phyloP scores from a whole-genome alignment of 2,113 vertebrate genomes.

The Tetrax tetrax region DNA sequence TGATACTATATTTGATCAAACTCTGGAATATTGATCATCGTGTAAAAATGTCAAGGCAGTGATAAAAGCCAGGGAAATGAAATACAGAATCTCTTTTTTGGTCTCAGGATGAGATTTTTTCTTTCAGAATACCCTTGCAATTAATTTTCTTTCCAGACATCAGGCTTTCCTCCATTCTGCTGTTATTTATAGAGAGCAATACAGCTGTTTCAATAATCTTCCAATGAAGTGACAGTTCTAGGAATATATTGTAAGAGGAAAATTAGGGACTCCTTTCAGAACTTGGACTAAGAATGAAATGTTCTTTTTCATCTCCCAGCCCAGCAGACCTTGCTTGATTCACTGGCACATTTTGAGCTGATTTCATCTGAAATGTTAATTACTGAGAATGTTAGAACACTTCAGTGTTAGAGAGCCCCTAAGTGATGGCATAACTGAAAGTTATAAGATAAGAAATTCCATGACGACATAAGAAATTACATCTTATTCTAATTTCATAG shows the following conservation, averaged over 20 bases:
- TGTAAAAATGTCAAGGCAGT: background rate
- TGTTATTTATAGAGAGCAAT: background rate
- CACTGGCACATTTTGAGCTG: background rate
- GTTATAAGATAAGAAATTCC: background rate
- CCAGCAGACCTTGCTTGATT: background rate
- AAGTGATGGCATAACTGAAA: background rate
- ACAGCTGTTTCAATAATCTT: background rate
- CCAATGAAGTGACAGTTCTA: background rate
- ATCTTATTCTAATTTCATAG: background rate
- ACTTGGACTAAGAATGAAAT: background rate
- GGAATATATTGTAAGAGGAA: background rate
- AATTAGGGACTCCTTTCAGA: background rate
- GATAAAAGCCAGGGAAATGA: background rate
- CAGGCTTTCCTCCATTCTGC: background rate
- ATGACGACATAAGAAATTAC: background rate
- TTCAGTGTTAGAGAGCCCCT: background rate
- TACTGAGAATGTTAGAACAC: background rate
- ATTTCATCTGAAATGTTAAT: background rate
- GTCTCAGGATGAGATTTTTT: background rate
- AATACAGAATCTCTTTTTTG: background rate
- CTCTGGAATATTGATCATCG: background rate
- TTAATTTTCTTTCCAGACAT: background rate
- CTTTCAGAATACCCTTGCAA: background rate
- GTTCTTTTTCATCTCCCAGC: background rate
- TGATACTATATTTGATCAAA: background rate